Base-by-base conservation (phyloP, 2,113 vertebrate genomes). In the Grus americana region DNA sequence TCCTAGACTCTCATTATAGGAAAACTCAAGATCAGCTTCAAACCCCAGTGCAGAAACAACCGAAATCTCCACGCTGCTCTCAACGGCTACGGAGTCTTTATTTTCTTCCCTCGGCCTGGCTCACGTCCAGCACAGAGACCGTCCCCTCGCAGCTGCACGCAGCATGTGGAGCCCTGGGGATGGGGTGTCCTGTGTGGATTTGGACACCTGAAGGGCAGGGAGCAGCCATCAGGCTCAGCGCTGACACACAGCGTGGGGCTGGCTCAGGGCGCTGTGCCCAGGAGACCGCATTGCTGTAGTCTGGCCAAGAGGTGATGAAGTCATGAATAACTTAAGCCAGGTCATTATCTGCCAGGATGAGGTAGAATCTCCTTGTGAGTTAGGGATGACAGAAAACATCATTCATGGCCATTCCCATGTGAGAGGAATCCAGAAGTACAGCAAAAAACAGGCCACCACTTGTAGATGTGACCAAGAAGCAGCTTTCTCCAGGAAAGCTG, bases 231-330 rank as follows among this genome's bases (percentile, higher is more conserved):
- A 0, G 81, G 66, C 66, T 50, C 23, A 1, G 66, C 0, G 10
- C 40, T 75, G 79, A 18, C 3, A 7, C 52, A 29, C 15, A 7
- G 50, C 3, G 0, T 21, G 50, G 73, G 66, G 47, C 78, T 74
- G 88, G 58, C 61, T n/a, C 5, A 1, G 47, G 78, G 68, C 29
- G 0, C 70, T 8, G 40, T 32, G 72, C 73, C 67, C 27, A 1
- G 83, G 79, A 40, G 52, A 16, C 46, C 1, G 17, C 63, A 17
- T 13, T 19, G 78, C 87, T 94, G 91, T 18, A 10, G 24, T 17
- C 86, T 84, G 86, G 93, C 95, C 93, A 84, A 80, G 65, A 74
- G 62, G 75, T 79, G 95, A 84, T 89, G 94, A 89, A 96, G 89
- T 91, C 95, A 93, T 71, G 86, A 21, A 7, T 20, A 63, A 80